Base-by-base conservation (phyloP, 2,888 invertebrate genomes). In the Mythimna loreyi region DNA sequence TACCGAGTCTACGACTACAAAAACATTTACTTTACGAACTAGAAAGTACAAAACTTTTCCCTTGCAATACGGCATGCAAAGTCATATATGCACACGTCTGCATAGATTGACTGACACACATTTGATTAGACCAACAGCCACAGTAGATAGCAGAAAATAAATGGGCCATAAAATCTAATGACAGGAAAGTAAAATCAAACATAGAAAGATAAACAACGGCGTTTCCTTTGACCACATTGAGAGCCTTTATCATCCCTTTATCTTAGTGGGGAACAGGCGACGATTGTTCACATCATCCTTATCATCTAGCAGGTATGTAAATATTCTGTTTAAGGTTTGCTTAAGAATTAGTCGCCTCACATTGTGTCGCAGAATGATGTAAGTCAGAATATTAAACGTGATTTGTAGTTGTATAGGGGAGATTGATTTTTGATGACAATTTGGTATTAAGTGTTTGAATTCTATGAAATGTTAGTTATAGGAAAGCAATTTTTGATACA, bases 141-240 rank as follows among this genome's bases (percentile, higher is more conserved):
- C 77, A 75, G 73, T 73, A 79, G 83, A 81, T 78, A 81, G 77
- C 78, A 71, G 69, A 81, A 79, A 80, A 82, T 83, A 86, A 83
- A 80, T 82, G 81, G 55, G 21, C 72, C 50, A 78, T 83, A 85
- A 81, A 87, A 85, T 77, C 81, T 86, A 84, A 86, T 85, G 85
- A 87, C 89, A 90, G 91, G 90, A 91, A 89, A 92, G 86, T 84
- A 85, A 89, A 86, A 87, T 86, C 89, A 91, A 92, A 93, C 90
- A 91, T 67, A 75, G 67, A 57, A 85, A 78, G 80, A 80, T 86
- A 91, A 92, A 93, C 92, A 92, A 86, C 88, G 91, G 91, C 89
- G 86, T 90, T 91, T 91, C 91, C 92, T 94, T 92, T 94, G 93
- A 92, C 93, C 92, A 92, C 85, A 89, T 91, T 91, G 87, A 89